Conservation (phyloP, 2,888 invertebrate genomes). For the Nudaria mundana region DNA sequence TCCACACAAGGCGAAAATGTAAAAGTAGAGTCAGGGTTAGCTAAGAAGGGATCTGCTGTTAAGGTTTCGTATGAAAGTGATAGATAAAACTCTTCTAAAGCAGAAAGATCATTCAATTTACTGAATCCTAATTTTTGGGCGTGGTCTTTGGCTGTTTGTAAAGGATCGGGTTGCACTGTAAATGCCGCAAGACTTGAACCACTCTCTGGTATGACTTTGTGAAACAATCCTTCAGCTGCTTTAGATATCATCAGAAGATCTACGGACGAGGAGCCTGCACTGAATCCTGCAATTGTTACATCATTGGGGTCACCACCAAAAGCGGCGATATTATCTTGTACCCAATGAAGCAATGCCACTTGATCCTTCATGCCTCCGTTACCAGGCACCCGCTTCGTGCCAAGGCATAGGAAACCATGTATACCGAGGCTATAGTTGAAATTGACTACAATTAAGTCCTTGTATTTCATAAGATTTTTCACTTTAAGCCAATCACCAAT, state of each 20-base stretch:
- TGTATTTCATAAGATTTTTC: slow-evolving; percentile 21
- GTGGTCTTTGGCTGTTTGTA: slow-evolving; percentile 39
- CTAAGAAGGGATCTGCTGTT: slow-evolving; percentile 16
- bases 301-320: slow-evolving; percentile 51
- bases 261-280: slow-evolving; percentile 40
- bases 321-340: slow-evolving; percentile 41
- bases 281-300: slow-evolving; percentile 40
- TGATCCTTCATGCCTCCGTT: slow-evolving; percentile 52
- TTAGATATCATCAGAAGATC: slow-evolving; percentile 41
- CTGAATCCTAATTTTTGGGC: slow-evolving; percentile 34
- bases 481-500: slow-evolving; percentile 16
- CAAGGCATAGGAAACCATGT: slow-evolving; percentile 40
- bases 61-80: slow-evolving; percentile 34
- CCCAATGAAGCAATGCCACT: slow-evolving; percentile 43
- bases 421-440: slow-evolving; percentile 42
- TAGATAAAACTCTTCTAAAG: slow-evolving; percentile 48
- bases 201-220: slow-evolving; percentile 45
- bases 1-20: slow-evolving; percentile 36
- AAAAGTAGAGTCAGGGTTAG: slow-evolving; percentile 29
- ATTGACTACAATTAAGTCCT: slow-evolving; percentile 31
- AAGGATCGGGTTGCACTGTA: slow-evolving; percentile 40
- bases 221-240: slow-evolving; percentile 38
- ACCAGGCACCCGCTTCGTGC: slow-evolving; percentile 41
- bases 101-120: slow-evolving; percentile 36
- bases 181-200: slow-evolving; percentile 33